Evolutionary conservation across 2,888 invertebrate species (phyloP).

Genomic region (Cetonia aurata): DNA sequence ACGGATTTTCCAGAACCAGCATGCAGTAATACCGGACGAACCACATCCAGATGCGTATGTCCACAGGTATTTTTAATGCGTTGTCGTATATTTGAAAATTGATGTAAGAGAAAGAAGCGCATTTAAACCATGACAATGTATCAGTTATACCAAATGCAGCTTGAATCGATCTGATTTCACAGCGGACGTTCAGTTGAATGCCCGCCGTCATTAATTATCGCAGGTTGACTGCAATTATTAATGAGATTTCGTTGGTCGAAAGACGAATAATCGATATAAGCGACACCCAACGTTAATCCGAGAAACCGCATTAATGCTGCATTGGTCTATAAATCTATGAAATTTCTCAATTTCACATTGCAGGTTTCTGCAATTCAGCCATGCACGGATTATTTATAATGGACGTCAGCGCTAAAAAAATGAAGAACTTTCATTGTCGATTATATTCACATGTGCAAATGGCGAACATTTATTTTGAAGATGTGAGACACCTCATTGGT

Average conservation of each 20-base stretch:
- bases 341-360: conserved; percentile 30
- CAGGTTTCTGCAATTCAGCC: conserved; percentile 1
- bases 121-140: neutral
- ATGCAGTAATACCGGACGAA: too few species aligned
- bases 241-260: conserved; percentile 21
- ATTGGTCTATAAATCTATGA: conserved; percentile 25
- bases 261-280: conserved; percentile 38
- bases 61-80: too few species aligned
- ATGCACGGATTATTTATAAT: conserved; percentile 29
- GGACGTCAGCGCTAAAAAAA: conserved; percentile 7
- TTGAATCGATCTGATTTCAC: conserved; percentile 33
- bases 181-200: conserved; percentile 12
- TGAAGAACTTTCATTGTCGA: too few species aligned
- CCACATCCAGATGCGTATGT: too few species aligned
- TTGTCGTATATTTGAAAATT: neutral
- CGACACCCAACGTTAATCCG: conserved; percentile 30
- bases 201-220: conserved; percentile 15
- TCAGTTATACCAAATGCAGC: conserved; percentile 17
- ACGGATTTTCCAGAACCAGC: too few species aligned
- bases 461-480: too few species aligned
- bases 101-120: neutral
- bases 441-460: too few species aligned
- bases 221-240: conserved; percentile 27
- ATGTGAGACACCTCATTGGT: too few species aligned
- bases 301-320: conserved; percentile 6